phyloP scores from a whole-genome alignment of 1,140 invertebrate species.

The Bombus impatiens region DNA sequence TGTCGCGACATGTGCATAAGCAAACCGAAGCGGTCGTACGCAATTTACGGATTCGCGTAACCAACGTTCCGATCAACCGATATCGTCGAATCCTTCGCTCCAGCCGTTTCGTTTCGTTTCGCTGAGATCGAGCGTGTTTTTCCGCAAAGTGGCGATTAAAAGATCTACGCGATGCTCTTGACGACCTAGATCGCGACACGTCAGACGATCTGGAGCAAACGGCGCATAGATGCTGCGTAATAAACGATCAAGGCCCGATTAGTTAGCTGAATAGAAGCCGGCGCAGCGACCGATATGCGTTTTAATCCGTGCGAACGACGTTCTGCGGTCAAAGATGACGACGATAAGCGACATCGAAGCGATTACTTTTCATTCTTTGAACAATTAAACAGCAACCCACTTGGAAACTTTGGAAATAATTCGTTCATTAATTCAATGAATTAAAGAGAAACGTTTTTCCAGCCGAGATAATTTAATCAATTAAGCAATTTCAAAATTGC shows the following conservation, averaged over 20 bases:
- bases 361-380: no score
- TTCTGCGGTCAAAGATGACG: neutral
- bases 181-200: conserved; percentile 47
- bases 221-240: conserved; percentile 63
- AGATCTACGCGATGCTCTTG: conserved; percentile 50
- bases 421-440: no score
- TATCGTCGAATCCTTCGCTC: neutral
- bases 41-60: neutral
- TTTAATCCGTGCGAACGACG: neutral
- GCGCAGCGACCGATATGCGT: neutral
- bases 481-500: no score
- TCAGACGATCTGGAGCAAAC: conserved; percentile 61
- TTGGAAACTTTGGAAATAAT: no score
- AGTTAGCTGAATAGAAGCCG: conserved; percentile 58
- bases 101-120: neutral
- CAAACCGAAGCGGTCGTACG: neutral
- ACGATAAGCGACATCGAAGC: neutral
- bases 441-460: no score
- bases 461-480: no score
- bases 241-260: conserved; percentile 75
- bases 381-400: no score
- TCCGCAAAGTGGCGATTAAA: conserved; percentile 26
- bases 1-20: neutral
- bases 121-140: conserved; percentile 5
- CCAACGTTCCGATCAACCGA: neutral